Percentiles rank a stretch among this genome's conserved stretches.
phyloP scores from a whole-genome alignment of 2,113 vertebrate species.

The Carassius auratus region DNA sequence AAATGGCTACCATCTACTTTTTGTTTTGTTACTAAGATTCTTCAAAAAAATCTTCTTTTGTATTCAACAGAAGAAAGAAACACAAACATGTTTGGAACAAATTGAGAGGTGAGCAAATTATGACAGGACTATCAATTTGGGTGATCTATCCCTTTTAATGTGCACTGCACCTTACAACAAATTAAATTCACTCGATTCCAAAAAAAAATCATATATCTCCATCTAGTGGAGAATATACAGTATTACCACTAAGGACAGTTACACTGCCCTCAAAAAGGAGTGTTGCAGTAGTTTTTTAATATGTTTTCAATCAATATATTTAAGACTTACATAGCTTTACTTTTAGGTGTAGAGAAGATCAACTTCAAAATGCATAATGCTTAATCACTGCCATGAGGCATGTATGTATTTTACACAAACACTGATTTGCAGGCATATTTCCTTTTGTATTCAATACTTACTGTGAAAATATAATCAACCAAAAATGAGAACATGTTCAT shows the following conservation, averaged over 20 bases:
- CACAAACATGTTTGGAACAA: not conserved
- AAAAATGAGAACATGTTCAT: not conserved
- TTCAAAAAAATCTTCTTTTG: no score
- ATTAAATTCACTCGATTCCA: not conserved
- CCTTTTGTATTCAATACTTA: not conserved
- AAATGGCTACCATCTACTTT: no score
- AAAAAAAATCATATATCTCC: slow-evolving; percentile 8
- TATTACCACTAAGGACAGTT: not conserved
- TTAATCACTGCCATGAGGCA: not conserved
- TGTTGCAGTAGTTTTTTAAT: not conserved
- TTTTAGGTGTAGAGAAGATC: not conserved
- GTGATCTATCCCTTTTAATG: not conserved
- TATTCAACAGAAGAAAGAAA: not conserved
- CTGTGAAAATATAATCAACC: not conserved
- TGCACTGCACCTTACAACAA: not conserved
- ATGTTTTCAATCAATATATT: not conserved
- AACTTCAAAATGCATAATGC: not conserved
- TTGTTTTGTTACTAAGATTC: no score
- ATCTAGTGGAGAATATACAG: slow-evolving; percentile 40
- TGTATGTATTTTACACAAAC: no score
- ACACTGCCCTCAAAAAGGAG: not conserved
- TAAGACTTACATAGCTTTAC: not conserved
- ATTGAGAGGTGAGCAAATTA: not conserved
- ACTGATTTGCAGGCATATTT: not conserved
- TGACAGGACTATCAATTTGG: not conserved